Percentiles rank a stretch among this genome's conserved stretches.
phyloP scores from a whole-genome alignment of 2,113 vertebrate species.

The Vanacampus margaritifer region DNA sequence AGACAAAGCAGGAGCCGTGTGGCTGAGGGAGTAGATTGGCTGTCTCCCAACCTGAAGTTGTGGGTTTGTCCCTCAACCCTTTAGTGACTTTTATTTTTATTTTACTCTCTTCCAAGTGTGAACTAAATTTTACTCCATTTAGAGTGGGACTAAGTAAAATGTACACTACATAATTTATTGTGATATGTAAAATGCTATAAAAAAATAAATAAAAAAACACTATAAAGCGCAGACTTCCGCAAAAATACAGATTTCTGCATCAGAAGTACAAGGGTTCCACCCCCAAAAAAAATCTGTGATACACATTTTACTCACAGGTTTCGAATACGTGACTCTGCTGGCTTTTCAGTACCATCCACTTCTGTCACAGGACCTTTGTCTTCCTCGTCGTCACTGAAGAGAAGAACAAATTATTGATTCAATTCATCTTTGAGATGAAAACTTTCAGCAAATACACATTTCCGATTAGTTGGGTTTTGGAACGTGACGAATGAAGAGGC shows the following conservation, averaged over 20 bases:
- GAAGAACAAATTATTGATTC: background rate
- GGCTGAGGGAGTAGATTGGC: no score
- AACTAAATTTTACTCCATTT: no score
- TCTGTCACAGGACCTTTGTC: constrained; percentile 68
- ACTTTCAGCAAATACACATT: background rate
- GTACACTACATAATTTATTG: no score
- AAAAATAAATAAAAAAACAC: no score
- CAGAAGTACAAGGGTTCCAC: background rate
- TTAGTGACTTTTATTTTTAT: no score
- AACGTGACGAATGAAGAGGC: background rate
- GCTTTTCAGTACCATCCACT: constrained; percentile 68
- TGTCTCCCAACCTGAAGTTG: no score
- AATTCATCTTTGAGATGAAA: background rate
- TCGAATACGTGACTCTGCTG: constrained; percentile 82
- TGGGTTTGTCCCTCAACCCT: no score
- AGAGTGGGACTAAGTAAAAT: no score
- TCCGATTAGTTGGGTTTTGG: background rate
- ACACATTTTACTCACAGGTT: constrained; percentile 80
- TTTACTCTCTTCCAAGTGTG: no score
- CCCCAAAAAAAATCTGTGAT: background rate
- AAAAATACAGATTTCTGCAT: background rate
- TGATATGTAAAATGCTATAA: no score
- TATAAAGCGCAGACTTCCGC: no score
- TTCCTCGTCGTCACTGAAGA: constrained; percentile 84
- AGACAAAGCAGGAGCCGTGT: no score